These are phyloP conservation scores for Standfussiana lucernea DNA, from an alignment of 2,888 invertebrate species.

Conservation along the genomic window DNA sequence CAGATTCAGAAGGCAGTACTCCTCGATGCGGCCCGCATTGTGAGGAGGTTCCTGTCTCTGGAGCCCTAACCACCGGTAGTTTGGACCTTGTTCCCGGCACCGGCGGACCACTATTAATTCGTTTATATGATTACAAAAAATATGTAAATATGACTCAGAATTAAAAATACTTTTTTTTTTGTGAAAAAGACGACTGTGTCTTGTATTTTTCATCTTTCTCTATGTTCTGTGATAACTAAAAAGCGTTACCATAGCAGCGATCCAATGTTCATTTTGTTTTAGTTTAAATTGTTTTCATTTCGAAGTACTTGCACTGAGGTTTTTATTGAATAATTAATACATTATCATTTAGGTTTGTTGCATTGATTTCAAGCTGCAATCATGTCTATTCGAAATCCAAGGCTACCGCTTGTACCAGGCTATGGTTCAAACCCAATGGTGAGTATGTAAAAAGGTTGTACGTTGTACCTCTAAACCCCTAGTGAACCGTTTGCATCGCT, in stretches of 20 bases:
- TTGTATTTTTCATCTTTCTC: neutral
- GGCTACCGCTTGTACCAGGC: conserved; percentile 94
- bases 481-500: neutral
- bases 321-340: conserved; percentile 30
- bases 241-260: conserved; percentile 54
- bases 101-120: too few species aligned
- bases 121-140: neutral
- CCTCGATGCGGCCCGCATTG: too few species aligned
- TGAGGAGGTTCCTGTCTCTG: too few species aligned
- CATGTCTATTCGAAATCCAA: conserved; percentile 91
- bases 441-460: conserved; percentile 77
- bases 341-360: conserved; percentile 34
- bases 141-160: neutral
- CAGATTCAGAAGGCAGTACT: too few species aligned
- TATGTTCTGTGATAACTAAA: neutral
- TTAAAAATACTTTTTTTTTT: neutral
- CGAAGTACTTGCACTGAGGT: conserved; percentile 27
- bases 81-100: too few species aligned
- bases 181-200: neutral
- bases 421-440: conserved; percentile 92
- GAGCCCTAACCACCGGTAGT: too few species aligned
- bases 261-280: conserved; percentile 7
- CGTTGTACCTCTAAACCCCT: neutral
- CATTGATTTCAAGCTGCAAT: conserved; percentile 47
- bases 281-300: conserved; percentile 50